A percentile compares a stretch with the other conserved stretches of the same genome.
Conservation (phyloP, 92 coral and sea anemone genomes). For the Umimayanthus chanpuru region DNA sequence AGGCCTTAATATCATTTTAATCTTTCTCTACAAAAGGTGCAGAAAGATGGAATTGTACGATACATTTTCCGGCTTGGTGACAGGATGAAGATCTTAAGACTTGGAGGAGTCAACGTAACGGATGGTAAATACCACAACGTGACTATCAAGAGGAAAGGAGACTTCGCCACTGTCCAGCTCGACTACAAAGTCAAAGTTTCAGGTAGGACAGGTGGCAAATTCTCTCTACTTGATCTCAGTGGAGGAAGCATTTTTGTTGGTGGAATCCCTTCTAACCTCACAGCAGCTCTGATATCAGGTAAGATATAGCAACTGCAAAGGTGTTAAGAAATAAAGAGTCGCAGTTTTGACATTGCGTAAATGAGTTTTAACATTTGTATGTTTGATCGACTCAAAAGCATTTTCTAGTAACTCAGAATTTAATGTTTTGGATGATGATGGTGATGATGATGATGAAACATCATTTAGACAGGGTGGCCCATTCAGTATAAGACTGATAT, state of each 20-base stretch:
- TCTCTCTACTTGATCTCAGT: constrained; percentile 65
- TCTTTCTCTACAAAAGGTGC: constrained; percentile 34
- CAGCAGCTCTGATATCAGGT: constrained; percentile 25
- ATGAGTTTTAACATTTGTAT: too few relatives aligned
- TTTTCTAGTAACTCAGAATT: too few relatives aligned
- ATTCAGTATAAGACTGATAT: too few relatives aligned
- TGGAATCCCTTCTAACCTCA: constrained; percentile 27
- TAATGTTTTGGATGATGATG: too few relatives aligned
- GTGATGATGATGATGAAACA: too few relatives aligned
- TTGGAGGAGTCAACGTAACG: constrained; percentile 70
- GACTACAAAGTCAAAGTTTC: constrained; percentile 75
- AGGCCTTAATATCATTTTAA: too few relatives aligned
- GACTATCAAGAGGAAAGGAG: constrained; percentile 75
- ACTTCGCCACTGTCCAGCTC: constrained; percentile 75
- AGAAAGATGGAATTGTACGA: constrained; percentile 56
- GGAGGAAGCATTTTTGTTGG: constrained; percentile 76
- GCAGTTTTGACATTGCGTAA: too few relatives aligned
- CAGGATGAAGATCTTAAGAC: constrained; percentile 71
- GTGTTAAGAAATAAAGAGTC: too few relatives aligned
- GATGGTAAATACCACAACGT: constrained; percentile 79
- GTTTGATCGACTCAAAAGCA: too few relatives aligned
- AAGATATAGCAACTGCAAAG: neutral
- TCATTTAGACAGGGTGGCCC: too few relatives aligned
- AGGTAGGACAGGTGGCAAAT: constrained; percentile 76
- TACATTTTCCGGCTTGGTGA: constrained; percentile 76